Evolutionary conservation across 2,888 invertebrate species (phyloP).

Genomic region (Lamellibrachia columna): DNA sequence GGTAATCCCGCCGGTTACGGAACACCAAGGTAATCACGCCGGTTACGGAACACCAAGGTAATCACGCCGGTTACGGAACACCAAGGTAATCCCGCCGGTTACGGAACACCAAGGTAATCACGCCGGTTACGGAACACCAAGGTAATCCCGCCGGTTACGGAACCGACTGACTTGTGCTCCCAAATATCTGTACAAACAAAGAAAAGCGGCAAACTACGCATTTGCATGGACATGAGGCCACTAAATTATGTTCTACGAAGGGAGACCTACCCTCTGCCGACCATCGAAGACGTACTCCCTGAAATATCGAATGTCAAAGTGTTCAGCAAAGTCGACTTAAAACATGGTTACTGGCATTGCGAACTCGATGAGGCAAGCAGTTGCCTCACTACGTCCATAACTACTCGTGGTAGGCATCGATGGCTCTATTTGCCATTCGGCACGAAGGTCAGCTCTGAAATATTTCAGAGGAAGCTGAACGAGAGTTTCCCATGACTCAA

Average conservation of each 20-base stretch:
- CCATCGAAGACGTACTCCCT: slow-evolving; percentile 38
- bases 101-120: too few species aligned
- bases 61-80: too few species aligned
- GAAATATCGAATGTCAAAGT: slow-evolving; percentile 40
- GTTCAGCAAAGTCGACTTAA: slow-evolving; percentile 39
- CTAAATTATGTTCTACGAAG: slow-evolving; percentile 26
- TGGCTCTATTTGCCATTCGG: slow-evolving; percentile 17
- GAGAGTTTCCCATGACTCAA: not conserved
- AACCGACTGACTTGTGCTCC: not conserved
- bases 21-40: not conserved
- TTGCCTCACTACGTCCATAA: slow-evolving; percentile 42
- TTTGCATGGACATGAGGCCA: slow-evolving; percentile 29
- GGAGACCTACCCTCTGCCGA: slow-evolving; percentile 21
- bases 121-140: too few species aligned
- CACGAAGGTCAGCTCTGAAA: slow-evolving; percentile 9
- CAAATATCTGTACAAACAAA: not conserved
- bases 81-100: too few species aligned
- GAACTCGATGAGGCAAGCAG: slow-evolving; percentile 39
- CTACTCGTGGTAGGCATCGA: slow-evolving; percentile 36
- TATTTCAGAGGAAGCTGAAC: slow-evolving; percentile 5
- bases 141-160: not conserved
- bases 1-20: not conserved
- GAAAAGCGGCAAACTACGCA: slow-evolving; percentile 10
- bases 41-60: too few species aligned
- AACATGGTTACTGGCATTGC: slow-evolving; percentile 42